These are phyloP conservation scores for Herpetotheres cachinnans DNA, from an alignment of 2,113 vertebrate genomes.

Conservation along the genomic window DNA sequence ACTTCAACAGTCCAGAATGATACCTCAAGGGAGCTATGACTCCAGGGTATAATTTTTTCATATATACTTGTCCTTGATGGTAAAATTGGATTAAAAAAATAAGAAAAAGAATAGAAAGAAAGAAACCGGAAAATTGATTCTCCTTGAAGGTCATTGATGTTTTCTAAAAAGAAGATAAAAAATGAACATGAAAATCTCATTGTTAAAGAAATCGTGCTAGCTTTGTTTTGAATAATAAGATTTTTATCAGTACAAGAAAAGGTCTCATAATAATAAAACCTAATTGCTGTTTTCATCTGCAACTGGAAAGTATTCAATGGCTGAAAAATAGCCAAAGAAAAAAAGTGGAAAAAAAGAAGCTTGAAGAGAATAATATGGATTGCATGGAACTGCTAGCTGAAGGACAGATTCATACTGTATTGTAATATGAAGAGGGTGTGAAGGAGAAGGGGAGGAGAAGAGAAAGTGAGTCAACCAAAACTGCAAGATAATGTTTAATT, in stretches of 20 bases:
- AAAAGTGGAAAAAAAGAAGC: background rate
- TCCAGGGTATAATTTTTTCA: slow-evolving; percentile 40
- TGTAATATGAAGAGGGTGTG: background rate
- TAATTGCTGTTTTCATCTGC: slow-evolving; percentile 8
- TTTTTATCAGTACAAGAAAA: background rate
- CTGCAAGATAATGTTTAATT: background rate
- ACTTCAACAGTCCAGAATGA: slow-evolving; percentile 48
- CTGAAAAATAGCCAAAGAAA: background rate
- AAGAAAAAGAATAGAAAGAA: background rate
- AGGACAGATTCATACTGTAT: background rate
- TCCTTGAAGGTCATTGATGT: slow-evolving; percentile 55
- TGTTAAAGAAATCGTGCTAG: slow-evolving; percentile 27
- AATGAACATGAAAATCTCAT: slow-evolving; percentile 4
- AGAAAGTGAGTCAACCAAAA: background rate
- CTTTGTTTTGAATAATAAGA: slow-evolving; percentile 10
- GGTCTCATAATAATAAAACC: background rate
- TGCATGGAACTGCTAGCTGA: background rate
- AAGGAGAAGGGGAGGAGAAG: background rate
- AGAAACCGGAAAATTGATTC: slow-evolving; percentile 4
- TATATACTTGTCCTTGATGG: slow-evolving; percentile 39
- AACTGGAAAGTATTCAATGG: background rate
- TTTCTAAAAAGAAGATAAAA: slow-evolving; percentile 32
- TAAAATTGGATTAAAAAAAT: slow-evolving; percentile 1
- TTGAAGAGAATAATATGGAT: background rate
- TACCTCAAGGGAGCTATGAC: slow-evolving; percentile 27